Base-by-base conservation (phyloP, 2,797 vertebrate species). In the Pipistrellus pygmaeus region DNA sequence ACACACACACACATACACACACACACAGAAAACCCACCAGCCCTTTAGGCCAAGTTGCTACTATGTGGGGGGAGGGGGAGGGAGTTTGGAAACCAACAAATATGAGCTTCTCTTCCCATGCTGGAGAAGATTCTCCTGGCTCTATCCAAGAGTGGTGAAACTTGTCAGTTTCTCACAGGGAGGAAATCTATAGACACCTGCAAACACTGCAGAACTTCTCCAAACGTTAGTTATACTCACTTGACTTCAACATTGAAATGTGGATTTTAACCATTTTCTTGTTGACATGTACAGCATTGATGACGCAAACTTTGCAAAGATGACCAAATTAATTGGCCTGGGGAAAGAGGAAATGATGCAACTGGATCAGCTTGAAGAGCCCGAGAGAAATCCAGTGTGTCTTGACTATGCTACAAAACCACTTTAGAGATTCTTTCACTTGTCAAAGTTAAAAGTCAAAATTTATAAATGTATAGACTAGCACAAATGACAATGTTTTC, bases 401-500 rank as follows among this genome's bases (percentile, higher is more conserved):
- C 38, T 84, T 66, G 21, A 82, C 46, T 27, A 23, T 68, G 66
- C 32, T 44, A 69, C 38, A 72, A 60, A 60, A 6, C 71, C n/a
- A 57, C 38, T 83, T 80, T 20, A 2, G 27, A 41, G 23, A 14
- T 89, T 62, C 60, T 91, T 85, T 88, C 27, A 64, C 38, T 82
- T 71, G 30, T 60, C 66, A 78, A 90, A 95, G 68, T 81, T 93
- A 35, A 91, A 82, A 94, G 71, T 82, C 25, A 91, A 95, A 35
- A 88, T 15, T 51, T 21, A 87, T 84, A 68, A 35, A 85, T 15
- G 44, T 21, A 84, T 84, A 72, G 38, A 53, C 3, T 17, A 30
- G 38, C 60, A 85, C 57, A 85, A 85, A 85, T 57, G 48, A 38
- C 60, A 62, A 62, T 30, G 27, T 30, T 30, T 62, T 87, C 72